Evolutionary conservation across 2,888 invertebrate genomes (phyloP), one percentile per base, ranked within the genome.

Genomic region (Eubasilissa splendida): DNA sequence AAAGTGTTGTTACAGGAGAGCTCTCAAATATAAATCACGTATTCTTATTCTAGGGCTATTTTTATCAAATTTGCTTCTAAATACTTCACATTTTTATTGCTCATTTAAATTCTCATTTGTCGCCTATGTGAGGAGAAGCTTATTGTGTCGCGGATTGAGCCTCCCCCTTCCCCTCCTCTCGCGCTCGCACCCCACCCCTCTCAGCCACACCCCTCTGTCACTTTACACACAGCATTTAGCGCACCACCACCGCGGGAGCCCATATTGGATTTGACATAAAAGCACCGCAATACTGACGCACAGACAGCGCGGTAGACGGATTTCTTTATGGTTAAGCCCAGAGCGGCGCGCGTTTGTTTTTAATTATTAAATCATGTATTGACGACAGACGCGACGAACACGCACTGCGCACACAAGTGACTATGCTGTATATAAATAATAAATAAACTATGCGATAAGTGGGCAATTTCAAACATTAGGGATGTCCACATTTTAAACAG

Each of bases 201-300:
- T 53, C 22, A 22, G 22, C 22, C 54, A 65, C 53, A 22, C 42
- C 33, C n/a, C 33, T 52, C 58, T 53, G 3, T 7, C 22, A 53
- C 52, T 63, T 53, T 33, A 14, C 31, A 54, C 66, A n/a, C 66
- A 70, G 54, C 81, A 76, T 79, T 81, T 81, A 81, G 76, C 79
- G 60, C 68, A 73, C 79, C 73, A 68, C 77, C 80, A 76, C 76
- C 75, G 60, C 68, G 71, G 59, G 68, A 75, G 65, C 56, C 76
- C 79, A 82, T 82, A 82, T 82, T 82, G 82, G 79, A 82, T 82
- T 76, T 82, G 82, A 79, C 76, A 77, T 63, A 76, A 77, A 82
- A 70, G 82, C 70, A n/a, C 54, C 10, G 77, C 79, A 70, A 71
- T 73, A 79, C 79, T 58, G 78, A 68, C 70, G 59, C 77, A 79